Base-by-base conservation (phyloP, 2,888 invertebrate species). In the Norana najaformis region DNA sequence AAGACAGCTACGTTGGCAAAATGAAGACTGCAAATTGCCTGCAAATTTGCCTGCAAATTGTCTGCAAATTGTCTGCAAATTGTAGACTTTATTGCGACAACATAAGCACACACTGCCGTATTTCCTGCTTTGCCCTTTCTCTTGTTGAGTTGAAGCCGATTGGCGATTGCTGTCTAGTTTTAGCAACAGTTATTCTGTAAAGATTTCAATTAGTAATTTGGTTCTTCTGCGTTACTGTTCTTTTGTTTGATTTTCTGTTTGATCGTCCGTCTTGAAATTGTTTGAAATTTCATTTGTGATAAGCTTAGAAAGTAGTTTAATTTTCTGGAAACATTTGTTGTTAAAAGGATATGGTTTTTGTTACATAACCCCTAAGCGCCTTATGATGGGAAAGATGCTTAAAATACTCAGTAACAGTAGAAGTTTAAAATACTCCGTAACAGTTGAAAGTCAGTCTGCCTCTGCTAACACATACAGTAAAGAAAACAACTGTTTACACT, bases 231-330 rank as follows among this genome's bases (percentile, higher is more conserved):
- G n/a, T n/a, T n/a, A n/a, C n/a, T n/a, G n/a, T n/a, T 69, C 6
- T 69, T 69, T 8, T 30, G 8, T 69, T 69, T 30, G n/a, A 16
- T 30, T 69, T 69, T 11, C 30, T 69, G 30, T 69, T n/a, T 69
- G 69, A 69, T 69, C 69, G n/a, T 4, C 69, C 69, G 69, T 69
- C 69, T 69, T 69, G 69, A 69, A 69, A 69, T 69, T 69, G 69
- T 69, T 69, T 69, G 69, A 69, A 69, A n/a, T 69, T 69, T 69
- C 69, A n/a, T 69, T 69, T 69, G 69, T 69, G 69, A 69, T 69
- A 69, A 30, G 69, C n/a, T 69, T 69, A 69, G 30, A 11, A 69
- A n/a, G 30, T 69, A 69, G 69, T 69, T 69, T 69, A 69, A n/a
- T 69, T 69, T 69, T n/a, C 8, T 30, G 69, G 69, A n/a, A 69